phyloP scores from a whole-genome alignment of 1,140 invertebrate species.

The Muscidifurax raptorellus region DNA sequence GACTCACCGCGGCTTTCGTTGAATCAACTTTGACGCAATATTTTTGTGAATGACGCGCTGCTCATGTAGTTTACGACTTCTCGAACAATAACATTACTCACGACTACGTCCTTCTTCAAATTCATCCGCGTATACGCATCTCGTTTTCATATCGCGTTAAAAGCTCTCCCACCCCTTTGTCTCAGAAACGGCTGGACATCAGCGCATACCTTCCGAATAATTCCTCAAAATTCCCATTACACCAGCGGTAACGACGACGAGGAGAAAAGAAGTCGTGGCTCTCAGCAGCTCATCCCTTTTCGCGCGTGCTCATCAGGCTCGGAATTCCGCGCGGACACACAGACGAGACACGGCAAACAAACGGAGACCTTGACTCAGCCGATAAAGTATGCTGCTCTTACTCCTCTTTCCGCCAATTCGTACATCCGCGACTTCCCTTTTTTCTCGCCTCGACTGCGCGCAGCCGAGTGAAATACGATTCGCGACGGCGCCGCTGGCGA shows the following conservation, averaged over 20 bases:
- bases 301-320: neutral
- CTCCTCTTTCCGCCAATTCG: neutral
- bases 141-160: too few relatives aligned
- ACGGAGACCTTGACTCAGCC: neutral
- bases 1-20: too few relatives aligned
- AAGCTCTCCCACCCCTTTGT: too few relatives aligned
- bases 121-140: too few relatives aligned
- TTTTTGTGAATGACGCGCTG: too few relatives aligned
- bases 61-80: too few relatives aligned
- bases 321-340: neutral
- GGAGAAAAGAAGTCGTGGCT: too few relatives aligned
- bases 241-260: neutral
- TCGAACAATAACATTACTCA: too few relatives aligned
- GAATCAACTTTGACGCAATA: too few relatives aligned
- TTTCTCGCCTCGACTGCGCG: neutral
- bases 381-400: neutral
- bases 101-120: too few relatives aligned
- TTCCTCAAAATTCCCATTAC: neutral
- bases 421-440: neutral
- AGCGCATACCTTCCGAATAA: neutral
- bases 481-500: neutral
- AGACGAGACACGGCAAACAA: neutral
- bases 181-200: too few relatives aligned
- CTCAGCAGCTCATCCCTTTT: neutral
- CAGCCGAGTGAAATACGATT: neutral